Percentiles rank a stretch among this genome's conserved stretches.
Evolutionary conservation across 64 coral and sea anemone genomes (phyloP).

Genomic region (Porites lutea): DNA sequence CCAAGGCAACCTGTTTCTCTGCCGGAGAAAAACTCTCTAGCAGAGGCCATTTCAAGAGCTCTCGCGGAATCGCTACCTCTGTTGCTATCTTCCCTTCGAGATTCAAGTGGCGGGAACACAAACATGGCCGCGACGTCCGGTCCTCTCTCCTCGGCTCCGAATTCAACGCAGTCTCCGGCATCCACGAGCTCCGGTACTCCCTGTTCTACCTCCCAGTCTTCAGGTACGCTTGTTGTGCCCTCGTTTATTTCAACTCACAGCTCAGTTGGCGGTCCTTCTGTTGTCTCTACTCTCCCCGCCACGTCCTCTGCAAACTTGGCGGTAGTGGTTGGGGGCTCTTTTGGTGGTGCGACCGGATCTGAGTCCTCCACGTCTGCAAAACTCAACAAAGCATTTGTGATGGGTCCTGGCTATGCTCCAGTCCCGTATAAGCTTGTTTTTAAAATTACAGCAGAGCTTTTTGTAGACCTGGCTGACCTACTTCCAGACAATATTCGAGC

Average conservation of each 20-base stretch:
- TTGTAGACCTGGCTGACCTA: not conserved
- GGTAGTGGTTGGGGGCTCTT: not conserved
- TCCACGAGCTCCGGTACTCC: not conserved
- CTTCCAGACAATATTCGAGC: slow-evolving; percentile 29
- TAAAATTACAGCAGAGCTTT: not conserved
- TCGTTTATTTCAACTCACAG: no score
- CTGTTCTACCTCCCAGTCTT: not conserved
- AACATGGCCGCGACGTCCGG: no score
- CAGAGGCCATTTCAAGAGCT: no score
- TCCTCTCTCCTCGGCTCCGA: no score
- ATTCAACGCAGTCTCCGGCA: not conserved
- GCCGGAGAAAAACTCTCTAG: no score
- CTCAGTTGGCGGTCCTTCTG: no score
- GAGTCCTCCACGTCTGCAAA: not conserved
- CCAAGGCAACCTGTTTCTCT: no score
- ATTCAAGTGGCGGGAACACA: no score
- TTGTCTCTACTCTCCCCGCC: not conserved
- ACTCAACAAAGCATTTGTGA: not conserved
- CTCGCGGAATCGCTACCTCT: no score
- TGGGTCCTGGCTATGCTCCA: slow-evolving; percentile 28
- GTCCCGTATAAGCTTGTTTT: slow-evolving; percentile 22
- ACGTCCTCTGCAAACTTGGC: not conserved
- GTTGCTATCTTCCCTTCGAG: no score
- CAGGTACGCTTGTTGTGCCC: not conserved
- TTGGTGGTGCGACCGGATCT: not conserved